Conservation (phyloP, 2,113 vertebrate genomes). For the Prionailurus bengalensis region DNA sequence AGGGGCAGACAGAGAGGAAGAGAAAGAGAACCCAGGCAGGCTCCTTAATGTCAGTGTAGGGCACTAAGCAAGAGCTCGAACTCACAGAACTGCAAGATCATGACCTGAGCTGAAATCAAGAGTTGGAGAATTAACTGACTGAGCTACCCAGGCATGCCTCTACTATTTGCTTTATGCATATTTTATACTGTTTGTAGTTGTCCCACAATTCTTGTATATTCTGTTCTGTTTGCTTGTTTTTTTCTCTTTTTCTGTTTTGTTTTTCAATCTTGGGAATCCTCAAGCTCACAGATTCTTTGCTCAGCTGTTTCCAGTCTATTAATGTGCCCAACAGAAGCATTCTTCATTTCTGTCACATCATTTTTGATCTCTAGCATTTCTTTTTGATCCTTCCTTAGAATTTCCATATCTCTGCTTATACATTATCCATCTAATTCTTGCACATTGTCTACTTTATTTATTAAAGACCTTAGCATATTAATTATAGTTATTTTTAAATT, state of each 20-base stretch:
- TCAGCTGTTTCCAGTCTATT: neutral
- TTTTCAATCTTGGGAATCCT: neutral
- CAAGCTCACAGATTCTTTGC: neutral
- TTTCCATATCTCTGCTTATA: neutral
- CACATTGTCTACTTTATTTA: neutral
- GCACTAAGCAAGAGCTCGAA: too few species aligned
- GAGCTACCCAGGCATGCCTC: too few species aligned
- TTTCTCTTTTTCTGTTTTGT: neutral
- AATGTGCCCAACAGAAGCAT: neutral
- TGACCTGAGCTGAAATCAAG: too few species aligned
- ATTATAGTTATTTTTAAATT: neutral
- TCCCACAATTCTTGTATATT: neutral
- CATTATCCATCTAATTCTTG: neutral
- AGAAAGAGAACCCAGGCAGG: too few species aligned
- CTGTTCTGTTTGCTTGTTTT: neutral
- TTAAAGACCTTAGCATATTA: neutral
- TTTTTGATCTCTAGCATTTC: neutral
- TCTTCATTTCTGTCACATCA: neutral
- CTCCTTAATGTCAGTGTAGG: too few species aligned
- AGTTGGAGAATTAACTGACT: too few species aligned
- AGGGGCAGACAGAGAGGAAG: too few species aligned
- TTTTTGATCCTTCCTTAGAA: neutral
- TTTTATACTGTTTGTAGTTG: neutral
- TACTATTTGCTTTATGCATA: neutral
- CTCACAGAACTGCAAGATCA: too few species aligned